These are phyloP conservation scores for Trichogramma evanescens DNA, from an alignment of 2,888 invertebrate genomes.

Conservation along the genomic window DNA sequence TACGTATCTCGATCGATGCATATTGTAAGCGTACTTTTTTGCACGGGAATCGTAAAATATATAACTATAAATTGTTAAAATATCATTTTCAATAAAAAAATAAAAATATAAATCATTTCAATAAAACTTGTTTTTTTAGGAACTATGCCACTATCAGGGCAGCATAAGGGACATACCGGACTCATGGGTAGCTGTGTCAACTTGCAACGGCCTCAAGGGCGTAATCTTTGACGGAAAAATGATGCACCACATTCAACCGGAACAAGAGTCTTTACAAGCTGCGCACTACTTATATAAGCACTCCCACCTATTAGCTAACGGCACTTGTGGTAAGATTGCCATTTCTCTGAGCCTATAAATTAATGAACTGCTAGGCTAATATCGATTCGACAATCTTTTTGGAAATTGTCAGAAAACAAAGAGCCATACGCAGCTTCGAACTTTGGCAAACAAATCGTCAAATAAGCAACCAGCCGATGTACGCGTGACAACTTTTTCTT, in stretches of 20 bases:
- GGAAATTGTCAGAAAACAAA: too few species aligned
- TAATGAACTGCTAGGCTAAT: too few species aligned
- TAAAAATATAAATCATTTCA: neutral
- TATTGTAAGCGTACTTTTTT: too few species aligned
- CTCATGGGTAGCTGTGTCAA: conserved; percentile 81
- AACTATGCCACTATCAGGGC: conserved; percentile 73
- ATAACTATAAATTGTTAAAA: too few species aligned
- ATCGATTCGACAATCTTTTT: too few species aligned
- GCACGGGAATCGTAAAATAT: too few species aligned
- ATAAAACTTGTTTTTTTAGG: conserved; percentile 50
- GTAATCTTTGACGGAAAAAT: conserved; percentile 71
- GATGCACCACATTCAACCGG: conserved; percentile 65
- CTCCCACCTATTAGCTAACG: conserved; percentile 53
- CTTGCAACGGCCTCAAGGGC: conserved; percentile 70
- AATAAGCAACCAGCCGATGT: too few species aligned
- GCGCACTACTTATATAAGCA: conserved; percentile 63
- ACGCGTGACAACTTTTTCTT: too few species aligned
- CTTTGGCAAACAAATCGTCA: too few species aligned
- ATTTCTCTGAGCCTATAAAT: conserved; percentile 13
- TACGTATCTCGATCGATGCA: too few species aligned
- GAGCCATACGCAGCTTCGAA: too few species aligned
- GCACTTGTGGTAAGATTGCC: conserved; percentile 53
- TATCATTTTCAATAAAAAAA: too few species aligned
- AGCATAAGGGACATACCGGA: conserved; percentile 60
- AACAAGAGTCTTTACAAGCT: conserved; percentile 49